Evolutionary conservation across 1,140 invertebrate species (phyloP), one percentile per base, ranked within the genome.

Genomic region (Brachionus calyciflorus): DNA sequence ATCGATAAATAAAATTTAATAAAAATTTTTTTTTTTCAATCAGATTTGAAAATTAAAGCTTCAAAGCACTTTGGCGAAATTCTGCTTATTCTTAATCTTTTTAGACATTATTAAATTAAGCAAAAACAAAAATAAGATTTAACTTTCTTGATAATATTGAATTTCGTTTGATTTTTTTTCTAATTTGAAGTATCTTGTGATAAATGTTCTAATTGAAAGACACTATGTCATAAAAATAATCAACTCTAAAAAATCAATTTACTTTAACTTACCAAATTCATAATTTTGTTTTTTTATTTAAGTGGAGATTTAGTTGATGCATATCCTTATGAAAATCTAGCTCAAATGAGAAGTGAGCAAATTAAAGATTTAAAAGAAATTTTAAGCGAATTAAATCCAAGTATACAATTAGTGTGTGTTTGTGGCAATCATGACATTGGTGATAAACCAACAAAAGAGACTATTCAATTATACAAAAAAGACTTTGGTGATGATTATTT

Each of bases 341-440:
- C 19, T 78, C 82, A 49, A 60, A 46, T 65, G 60, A 78, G 79
- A 85, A 57, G 68, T 77, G 21, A 86, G 87, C 78, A 78, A 78
- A 21, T 78, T 21, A 46, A 30, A 10, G 76, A 77, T 44, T 78
- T 78, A 19, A 78, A 78, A 40, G 1, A 80, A 70, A 79, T 86
- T 1, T 87, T 88, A 70, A 78, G 78, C 21, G 81, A 84, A 21
- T 73, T 88, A 6, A 80, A 87, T 78, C 79, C 80, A 7, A 78
- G 81, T 1, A 86, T 88, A 33, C 85, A 87, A 41, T 75, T 88
- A 48, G 81, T 89, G 60, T 88, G 87, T 77, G 83, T 88, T 17
- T 88, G 87, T 79, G 88, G 88, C 2, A 89, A 89, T 80, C 88
- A 89, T 80, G 88, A 89, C 79, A 80, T 89, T 9, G 87, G 87